Evolutionary conservation across 2,113 vertebrate species (phyloP).

Genomic region (Lepus americanus): DNA sequence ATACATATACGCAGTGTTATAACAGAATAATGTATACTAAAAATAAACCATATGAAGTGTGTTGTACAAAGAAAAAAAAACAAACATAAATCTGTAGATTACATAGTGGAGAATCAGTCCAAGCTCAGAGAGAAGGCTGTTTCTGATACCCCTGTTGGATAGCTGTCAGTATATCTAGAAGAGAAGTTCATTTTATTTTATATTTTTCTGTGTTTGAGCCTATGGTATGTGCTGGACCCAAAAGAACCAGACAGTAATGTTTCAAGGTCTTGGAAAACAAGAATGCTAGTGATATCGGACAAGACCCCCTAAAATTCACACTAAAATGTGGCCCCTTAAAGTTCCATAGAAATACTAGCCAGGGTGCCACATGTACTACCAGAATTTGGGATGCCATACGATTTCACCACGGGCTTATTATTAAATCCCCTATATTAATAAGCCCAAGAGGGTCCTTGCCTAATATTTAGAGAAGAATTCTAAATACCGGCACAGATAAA

Average conservation of each 20-base stretch:
- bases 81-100: neutral
- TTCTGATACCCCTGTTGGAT: rapidly evolving
- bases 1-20: neutral
- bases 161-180: neutral
- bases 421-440: no score
- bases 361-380: no score
- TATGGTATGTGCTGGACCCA: neutral
- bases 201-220: neutral
- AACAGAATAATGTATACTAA: neutral
- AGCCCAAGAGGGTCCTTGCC: no score
- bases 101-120: neutral
- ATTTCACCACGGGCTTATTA: no score
- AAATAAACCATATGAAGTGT: neutral
- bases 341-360: no score
- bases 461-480: no score
- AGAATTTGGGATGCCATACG: no score
- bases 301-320: no score
- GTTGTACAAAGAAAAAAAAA: neutral
- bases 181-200: neutral
- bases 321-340: no score
- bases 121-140: neutral
- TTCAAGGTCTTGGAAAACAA: neutral
- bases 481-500: no score
- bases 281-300: neutral
- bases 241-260: neutral